Evolutionary conservation across 1,140 invertebrate genomes (phyloP).

Genomic region (Polypedilum pembai): DNA sequence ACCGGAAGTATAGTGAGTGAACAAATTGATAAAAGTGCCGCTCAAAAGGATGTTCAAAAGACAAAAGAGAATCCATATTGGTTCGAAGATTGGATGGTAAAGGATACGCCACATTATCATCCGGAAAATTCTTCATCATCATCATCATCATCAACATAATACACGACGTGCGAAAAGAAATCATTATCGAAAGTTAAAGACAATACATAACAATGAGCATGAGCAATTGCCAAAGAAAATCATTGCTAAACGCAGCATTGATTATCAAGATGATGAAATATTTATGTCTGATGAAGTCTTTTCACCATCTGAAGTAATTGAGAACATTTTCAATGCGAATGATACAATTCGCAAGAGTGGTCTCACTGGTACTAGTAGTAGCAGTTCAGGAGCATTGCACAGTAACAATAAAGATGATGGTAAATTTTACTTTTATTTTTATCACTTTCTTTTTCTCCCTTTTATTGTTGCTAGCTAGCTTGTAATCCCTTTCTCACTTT

Average conservation of each 20-base stretch:
- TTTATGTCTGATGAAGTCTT: not conserved
- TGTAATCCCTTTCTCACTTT: not conserved
- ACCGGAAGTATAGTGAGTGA: constrained; percentile 34
- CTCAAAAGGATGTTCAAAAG: constrained; percentile 33
- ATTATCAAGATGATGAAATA: not conserved
- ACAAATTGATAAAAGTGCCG: not conserved
- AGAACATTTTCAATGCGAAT: constrained; percentile 2
- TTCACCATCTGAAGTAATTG: not conserved
- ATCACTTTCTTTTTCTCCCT: no score
- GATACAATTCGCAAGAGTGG: not conserved
- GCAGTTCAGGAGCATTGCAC: no score
- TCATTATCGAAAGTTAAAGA: constrained; percentile 22
- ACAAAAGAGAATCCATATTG: constrained; percentile 18
- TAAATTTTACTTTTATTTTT: not conserved
- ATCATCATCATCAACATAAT: constrained; percentile 24
- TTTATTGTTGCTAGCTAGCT: not conserved
- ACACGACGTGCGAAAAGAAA: constrained; percentile 15
- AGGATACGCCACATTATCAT: constrained; percentile 3
- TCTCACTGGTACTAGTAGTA: not conserved
- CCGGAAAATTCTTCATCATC: not conserved
- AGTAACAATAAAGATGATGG: not conserved
- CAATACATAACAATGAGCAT: not conserved
- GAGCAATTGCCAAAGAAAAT: not conserved
- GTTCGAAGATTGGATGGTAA: constrained; percentile 15
- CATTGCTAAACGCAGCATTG: not conserved